These are phyloP conservation scores for Phyllostomus discolor DNA, from an alignment of 2,113 vertebrate genomes.

Conservation along the genomic window DNA sequence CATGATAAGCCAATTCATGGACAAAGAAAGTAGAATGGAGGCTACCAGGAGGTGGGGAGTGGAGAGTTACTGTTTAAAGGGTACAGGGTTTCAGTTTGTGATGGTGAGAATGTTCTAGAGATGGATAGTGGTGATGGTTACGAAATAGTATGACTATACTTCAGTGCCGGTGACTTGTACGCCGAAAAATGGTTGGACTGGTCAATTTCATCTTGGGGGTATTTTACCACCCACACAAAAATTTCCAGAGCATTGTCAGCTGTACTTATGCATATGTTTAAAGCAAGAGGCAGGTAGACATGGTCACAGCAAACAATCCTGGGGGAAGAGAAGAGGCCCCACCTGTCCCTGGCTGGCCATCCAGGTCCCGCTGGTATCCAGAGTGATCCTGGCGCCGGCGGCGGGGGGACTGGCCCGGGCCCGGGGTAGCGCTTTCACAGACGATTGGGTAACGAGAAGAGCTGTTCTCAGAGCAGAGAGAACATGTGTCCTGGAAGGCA, in stretches of 20 bases:
- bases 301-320: not conserved
- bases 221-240: not conserved
- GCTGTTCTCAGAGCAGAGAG: constrained; percentile 39
- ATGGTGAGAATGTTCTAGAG: not conserved
- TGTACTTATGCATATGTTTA: not conserved
- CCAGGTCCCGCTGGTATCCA: not conserved
- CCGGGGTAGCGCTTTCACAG: constrained; percentile 21
- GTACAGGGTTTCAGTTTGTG: not conserved
- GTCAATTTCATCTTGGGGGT: not conserved
- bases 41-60: no score
- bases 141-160: not conserved
- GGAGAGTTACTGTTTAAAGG: no score
- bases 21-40: no score
- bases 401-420: not conserved
- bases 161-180: not conserved
- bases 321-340: not conserved
- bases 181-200: not conserved
- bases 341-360: not conserved
- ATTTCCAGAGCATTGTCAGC: not conserved
- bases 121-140: not conserved
- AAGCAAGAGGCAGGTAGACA: not conserved
- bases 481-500: constrained; percentile 60
- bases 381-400: not conserved
- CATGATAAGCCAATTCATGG: no score
- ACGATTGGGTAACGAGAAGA: constrained; percentile 26